Base-by-base conservation (phyloP, 1,140 invertebrate genomes). In the Papilio polytes region DNA sequence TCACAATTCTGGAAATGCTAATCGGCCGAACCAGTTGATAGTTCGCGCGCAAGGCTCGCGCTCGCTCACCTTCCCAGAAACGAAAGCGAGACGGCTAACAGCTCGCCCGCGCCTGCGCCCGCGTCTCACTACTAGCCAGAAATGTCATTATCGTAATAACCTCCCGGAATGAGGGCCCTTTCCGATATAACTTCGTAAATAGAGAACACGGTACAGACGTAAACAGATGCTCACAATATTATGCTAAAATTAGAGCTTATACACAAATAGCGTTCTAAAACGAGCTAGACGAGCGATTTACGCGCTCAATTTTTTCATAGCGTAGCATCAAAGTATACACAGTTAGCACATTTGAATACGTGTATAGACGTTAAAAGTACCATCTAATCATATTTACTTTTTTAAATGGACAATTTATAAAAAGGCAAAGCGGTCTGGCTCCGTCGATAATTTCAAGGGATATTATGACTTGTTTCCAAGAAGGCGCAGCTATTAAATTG, bases 71-170 rank as follows among this genome's bases (percentile, higher is more conserved):
- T 94, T 94, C 93, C 87, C 80, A 86, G 93, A 94, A 94, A 90
- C 90, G 91, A 94, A 94, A 93, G 91, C 90, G 88, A 94, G 90
- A 91, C 90, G 88, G 85, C 86, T 22, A 63, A 56, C 53, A 48
- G 46, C 46, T 15, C 46, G 46, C 36, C 36, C 36, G 36, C 36
- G 36, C 48, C 13, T 51, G 48, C 56, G 59, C 20, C 63, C 63
- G 63, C 63, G 36, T 41, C 36, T 41, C 36, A 3, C 63, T 26
- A 85, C 89, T 94, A 91, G 90, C 90, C 85, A 89, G 92, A 94
- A 94, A 92, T 87, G 89, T 87, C 91, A 94, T 94, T 94, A 94
- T 91, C 87, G 89, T 94, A 94, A 94, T 91, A 93, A 91, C 89
- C 90, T 93, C 92, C 87, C 86, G 88, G 91, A 90, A 88, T 80